Evolutionary conservation across 1,140 invertebrate genomes (phyloP).

Genomic region (Myzus persicae): DNA sequence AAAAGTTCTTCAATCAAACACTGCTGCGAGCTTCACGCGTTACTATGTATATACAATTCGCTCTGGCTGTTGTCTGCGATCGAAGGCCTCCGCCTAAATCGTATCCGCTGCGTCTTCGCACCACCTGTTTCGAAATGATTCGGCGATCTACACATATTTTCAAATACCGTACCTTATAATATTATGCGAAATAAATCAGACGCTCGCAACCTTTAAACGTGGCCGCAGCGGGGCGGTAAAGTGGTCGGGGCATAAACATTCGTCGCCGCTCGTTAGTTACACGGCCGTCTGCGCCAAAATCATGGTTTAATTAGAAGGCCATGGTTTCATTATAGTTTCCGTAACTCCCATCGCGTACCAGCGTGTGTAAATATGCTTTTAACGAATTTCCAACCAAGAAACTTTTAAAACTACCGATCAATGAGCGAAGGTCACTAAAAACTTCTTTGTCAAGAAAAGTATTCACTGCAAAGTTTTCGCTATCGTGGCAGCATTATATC

Average conservation of each 20-base stretch:
- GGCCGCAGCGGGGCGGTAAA: background rate
- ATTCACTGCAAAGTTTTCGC: slow-evolving; percentile 29
- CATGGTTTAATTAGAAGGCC: slow-evolving; percentile 17
- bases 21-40: background rate
- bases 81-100: background rate
- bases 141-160: background rate
- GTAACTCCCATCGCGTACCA: background rate
- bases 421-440: slow-evolving; percentile 17
- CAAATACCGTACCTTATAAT: background rate
- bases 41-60: no score
- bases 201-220: background rate
- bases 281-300: background rate
- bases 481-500: background rate
- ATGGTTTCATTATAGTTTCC: background rate
- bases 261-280: background rate
- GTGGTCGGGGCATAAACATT: background rate
- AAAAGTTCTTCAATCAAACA: background rate
- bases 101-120: no score
- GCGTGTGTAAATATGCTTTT: slow-evolving; percentile 31
- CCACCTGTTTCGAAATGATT: background rate
- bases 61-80: no score
- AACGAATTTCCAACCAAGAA: slow-evolving; percentile 34
- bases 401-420: slow-evolving; percentile 45
- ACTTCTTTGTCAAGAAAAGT: slow-evolving; percentile 44
- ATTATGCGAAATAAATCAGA: slow-evolving; percentile 5